phyloP scores from a whole-genome alignment of 2,797 vertebrate genomes.

The Arremon aurantiirostris region DNA sequence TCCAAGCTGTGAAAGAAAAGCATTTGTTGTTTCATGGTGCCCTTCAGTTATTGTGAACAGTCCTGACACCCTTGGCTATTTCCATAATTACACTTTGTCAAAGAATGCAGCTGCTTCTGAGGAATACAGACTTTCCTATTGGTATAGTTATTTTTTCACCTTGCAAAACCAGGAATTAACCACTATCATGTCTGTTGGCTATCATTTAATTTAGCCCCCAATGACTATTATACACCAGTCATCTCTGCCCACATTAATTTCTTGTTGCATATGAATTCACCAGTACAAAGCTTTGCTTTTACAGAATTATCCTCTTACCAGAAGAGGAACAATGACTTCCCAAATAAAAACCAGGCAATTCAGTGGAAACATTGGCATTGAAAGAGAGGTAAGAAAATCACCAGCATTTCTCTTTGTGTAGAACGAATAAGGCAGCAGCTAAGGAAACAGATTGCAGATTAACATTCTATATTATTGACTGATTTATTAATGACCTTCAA shows the following conservation, averaged over 20 bases:
- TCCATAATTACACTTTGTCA: neutral
- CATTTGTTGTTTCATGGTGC: neutral
- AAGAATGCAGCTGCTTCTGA: neutral
- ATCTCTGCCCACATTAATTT: neutral
- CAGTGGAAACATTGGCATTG: neutral
- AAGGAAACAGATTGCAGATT: neutral
- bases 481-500: neutral
- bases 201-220: neutral
- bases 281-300: neutral
- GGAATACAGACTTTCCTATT: neutral
- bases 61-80: neutral
- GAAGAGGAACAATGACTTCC: neutral
- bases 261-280: neutral
- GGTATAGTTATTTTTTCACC: neutral
- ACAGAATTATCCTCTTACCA: neutral
- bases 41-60: neutral
- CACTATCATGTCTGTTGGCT: accelerated
- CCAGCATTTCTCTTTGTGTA: neutral
- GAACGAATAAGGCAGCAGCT: neutral
- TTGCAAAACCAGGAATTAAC: neutral
- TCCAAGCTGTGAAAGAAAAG: neutral
- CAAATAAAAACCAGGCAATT: neutral
- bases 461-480: neutral
- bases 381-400: neutral
- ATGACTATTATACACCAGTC: neutral